Evolutionary conservation across 2,888 invertebrate species (phyloP).

Genomic region (Herminia tarsipennalis): DNA sequence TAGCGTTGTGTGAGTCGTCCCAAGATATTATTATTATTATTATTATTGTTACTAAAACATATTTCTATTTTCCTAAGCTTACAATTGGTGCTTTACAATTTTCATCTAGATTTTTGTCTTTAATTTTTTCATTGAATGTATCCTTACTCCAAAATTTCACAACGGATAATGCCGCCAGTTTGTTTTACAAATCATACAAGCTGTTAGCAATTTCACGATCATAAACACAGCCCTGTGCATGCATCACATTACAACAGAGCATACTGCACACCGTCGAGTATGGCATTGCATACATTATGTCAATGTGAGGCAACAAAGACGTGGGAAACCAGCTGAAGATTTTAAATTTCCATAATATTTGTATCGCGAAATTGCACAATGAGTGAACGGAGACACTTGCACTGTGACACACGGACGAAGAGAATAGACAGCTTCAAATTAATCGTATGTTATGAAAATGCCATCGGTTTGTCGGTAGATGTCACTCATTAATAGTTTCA

Average conservation of each 20-base stretch:
- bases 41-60: too few species aligned
- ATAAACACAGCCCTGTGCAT: conserved; percentile 29
- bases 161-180: neutral
- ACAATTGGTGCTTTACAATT: too few species aligned
- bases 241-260: conserved; percentile 48
- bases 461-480: too few species aligned
- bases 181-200: conserved; percentile 2
- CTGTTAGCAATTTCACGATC: conserved; percentile 7
- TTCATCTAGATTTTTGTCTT: too few species aligned
- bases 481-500: too few species aligned
- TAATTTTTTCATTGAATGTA: too few species aligned
- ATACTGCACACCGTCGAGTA: conserved; percentile 56
- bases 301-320: conserved; percentile 65
- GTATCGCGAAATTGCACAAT: conserved; percentile 69
- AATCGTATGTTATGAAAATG: neutral
- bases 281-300: conserved; percentile 69
- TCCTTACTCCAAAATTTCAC: neutral
- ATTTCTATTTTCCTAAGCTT: too few species aligned
- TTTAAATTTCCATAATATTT: conserved; percentile 79
- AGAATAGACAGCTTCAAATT: conserved; percentile 10
- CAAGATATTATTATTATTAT: too few species aligned
- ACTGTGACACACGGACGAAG: conserved; percentile 27
- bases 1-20: too few species aligned
- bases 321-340: conserved; percentile 71
- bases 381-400: conserved; percentile 39